Percentiles rank a stretch among this genome's conserved stretches.
These are phyloP conservation scores for Rhinella marina DNA, from an alignment of 2,797 vertebrate species.

Conservation along the genomic window DNA sequence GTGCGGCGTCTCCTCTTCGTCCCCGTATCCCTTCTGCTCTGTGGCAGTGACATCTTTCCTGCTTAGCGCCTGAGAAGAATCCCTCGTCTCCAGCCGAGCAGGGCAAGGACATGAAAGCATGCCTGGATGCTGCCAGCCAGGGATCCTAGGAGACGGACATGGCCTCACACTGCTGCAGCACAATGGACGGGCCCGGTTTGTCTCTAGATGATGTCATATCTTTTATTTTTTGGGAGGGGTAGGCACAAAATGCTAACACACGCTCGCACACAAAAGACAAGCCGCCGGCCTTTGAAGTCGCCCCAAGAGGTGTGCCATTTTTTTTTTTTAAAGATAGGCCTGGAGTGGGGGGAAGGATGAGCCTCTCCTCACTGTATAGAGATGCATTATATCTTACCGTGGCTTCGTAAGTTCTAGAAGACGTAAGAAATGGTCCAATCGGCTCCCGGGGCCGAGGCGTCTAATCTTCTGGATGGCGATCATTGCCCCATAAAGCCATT, in stretches of 20 bases:
- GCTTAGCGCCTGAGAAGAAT: constrained; percentile 67
- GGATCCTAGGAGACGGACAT: constrained; percentile 91
- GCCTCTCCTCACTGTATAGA: too few species aligned
- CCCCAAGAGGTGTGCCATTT: constrained; percentile 68
- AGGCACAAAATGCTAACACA: constrained; percentile 65
- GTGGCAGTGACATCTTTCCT: constrained; percentile 65
- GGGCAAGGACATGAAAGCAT: constrained; percentile 91
- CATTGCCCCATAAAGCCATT: constrained; percentile 9
- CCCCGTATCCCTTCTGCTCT: constrained; percentile 72
- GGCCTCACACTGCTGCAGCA: constrained; percentile 80
- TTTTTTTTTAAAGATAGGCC: constrained; percentile 6
- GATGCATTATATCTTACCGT: background rate
- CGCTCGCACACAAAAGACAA: constrained; percentile 63
- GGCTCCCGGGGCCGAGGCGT: background rate
- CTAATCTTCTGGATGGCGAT: constrained; percentile 38
- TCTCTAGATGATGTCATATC: constrained; percentile 76
- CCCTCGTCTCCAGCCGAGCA: constrained; percentile 63
- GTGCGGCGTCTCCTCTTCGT: constrained; percentile 52
- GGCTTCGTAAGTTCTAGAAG: background rate
- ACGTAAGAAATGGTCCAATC: background rate
- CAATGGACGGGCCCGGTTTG: constrained; percentile 77
- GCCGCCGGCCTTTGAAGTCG: constrained; percentile 68
- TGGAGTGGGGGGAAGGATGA: constrained; percentile 16
- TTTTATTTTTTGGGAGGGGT: constrained; percentile 67
- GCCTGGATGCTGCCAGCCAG: constrained; percentile 78